These are phyloP conservation scores for Tiaroga cobitis DNA, from an alignment of 2,797 vertebrate genomes.

Conservation along the genomic window DNA sequence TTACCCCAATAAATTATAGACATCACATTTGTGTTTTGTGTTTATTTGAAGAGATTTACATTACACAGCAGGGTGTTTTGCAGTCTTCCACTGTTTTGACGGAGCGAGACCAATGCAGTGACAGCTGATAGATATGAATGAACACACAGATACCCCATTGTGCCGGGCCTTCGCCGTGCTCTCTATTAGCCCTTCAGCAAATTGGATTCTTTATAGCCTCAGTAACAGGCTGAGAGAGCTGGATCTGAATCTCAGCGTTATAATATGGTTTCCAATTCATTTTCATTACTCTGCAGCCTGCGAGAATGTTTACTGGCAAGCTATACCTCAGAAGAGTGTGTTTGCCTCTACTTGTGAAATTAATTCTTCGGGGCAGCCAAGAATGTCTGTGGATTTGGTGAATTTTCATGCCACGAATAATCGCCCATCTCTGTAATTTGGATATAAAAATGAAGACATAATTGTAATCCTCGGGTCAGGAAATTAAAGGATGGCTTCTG, in stretches of 20 bases:
- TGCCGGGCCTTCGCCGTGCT: constrained; percentile 43
- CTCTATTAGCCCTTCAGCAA: constrained; percentile 55
- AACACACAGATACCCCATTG: constrained; percentile 45
- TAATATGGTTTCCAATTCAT: constrained; percentile 58
- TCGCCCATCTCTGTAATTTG: constrained; percentile 54
- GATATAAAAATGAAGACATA: constrained; percentile 61
- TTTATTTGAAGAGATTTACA: neutral
- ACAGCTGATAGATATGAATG: constrained; percentile 47
- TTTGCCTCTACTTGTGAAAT: constrained; percentile 59
- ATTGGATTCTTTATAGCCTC: constrained; percentile 61
- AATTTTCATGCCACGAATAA: constrained; percentile 52
- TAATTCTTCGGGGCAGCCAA: constrained; percentile 57
- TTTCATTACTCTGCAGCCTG: constrained; percentile 48
- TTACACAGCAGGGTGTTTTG: constrained; percentile 32
- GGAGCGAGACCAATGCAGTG: constrained; percentile 18
- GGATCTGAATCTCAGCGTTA: constrained; percentile 46
- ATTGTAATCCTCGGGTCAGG: constrained; percentile 51
- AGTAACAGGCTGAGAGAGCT: constrained; percentile 50
- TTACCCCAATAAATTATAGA: neutral
- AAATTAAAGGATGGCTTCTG: constrained; percentile 50
- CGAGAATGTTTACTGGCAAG: constrained; percentile 34
- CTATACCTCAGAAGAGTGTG: constrained; percentile 56
- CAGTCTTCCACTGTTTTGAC: constrained; percentile 28
- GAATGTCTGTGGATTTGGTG: constrained; percentile 54
- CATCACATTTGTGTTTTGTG: constrained; percentile 10